Evolutionary conservation across 2,797 vertebrate species (phyloP), one percentile per base, ranked within the genome.

Genomic region (Manis javanica): DNA sequence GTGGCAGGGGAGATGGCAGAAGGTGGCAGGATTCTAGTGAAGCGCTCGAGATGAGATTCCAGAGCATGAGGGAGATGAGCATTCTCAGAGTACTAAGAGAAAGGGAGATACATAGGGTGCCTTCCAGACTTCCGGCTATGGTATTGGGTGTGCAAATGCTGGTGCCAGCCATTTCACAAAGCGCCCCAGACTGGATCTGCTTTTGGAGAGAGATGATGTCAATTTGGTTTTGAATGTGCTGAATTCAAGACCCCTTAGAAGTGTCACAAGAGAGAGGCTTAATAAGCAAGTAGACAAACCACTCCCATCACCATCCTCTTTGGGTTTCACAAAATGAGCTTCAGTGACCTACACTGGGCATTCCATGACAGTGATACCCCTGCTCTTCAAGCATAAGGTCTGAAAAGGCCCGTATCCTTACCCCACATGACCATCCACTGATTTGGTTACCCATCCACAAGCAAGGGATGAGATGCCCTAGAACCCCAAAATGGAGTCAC

Each of bases 391-490:
- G 71, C 74, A 19, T 5, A 12, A 84, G 53, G 23, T 87, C 91
- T 71, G 46, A 84, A 95, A 46, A 92, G 53, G 8, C 93, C 42
- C 82, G 83, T 95, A 91, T 64, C 63, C 63, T 78, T 29, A 57
- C 37, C 9, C 21, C 31, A 93, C 51, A 29, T 64, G 31, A 59
- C 37, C 29, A 81, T 86, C 19, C 71, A 51, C 11, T 14, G 16
- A 87, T 3, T 57, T 19, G 1, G 46, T 74, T 39, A 49, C 24
- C 12, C 14, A 12, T 7, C 21, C 5, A 51, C 24, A 29, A 74
- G 79, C 7, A 66, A 96, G 64, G 72, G 46, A 64, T 16, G 24
- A 91, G 37, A 77, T 19, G 49, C 5, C 57, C 75, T 37, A n/a
- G 51, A 86, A 34, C 61, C 64, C 21, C 15, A 13, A 83, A 59